Conservation (phyloP, 2,888 invertebrate genomes). For the Oxycera nigricornis region DNA sequence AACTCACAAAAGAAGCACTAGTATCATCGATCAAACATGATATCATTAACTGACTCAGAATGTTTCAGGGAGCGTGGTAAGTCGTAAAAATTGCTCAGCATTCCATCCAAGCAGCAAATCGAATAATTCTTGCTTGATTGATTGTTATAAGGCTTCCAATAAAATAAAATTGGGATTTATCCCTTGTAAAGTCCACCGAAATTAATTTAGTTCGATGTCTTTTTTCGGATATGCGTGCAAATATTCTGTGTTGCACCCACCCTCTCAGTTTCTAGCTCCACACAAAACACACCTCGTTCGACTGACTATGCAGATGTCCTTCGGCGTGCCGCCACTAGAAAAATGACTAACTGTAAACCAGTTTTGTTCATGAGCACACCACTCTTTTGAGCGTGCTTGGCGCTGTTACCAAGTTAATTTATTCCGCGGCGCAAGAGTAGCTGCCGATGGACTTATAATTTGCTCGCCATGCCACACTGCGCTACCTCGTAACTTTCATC, state of each 20-base stretch:
- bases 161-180: too few species aligned
- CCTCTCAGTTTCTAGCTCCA: background rate
- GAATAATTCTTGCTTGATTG: too few species aligned
- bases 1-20: too few species aligned
- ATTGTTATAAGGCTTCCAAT: too few species aligned
- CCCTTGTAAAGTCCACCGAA: too few species aligned
- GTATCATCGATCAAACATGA: too few species aligned
- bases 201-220: slow-evolving; percentile 17
- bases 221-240: background rate
- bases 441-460: background rate
- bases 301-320: slow-evolving; percentile 33
- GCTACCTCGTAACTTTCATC: background rate
- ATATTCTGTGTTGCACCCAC: background rate
- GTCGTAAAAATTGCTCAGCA: too few species aligned
- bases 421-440: background rate
- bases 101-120: too few species aligned
- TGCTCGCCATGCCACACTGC: background rate
- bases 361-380: slow-evolving; percentile 4
- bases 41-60: too few species aligned
- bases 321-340: background rate
- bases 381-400: slow-evolving; percentile 20
- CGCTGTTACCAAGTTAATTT: slow-evolving; percentile 22
- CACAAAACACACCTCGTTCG: background rate
- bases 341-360: slow-evolving; percentile 36
- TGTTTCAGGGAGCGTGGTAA: too few species aligned